Percentiles rank a stretch among this genome's conserved stretches.
These are phyloP conservation scores for Formica selysi DNA, from an alignment of 1,140 invertebrate species.

Conservation along the genomic window DNA sequence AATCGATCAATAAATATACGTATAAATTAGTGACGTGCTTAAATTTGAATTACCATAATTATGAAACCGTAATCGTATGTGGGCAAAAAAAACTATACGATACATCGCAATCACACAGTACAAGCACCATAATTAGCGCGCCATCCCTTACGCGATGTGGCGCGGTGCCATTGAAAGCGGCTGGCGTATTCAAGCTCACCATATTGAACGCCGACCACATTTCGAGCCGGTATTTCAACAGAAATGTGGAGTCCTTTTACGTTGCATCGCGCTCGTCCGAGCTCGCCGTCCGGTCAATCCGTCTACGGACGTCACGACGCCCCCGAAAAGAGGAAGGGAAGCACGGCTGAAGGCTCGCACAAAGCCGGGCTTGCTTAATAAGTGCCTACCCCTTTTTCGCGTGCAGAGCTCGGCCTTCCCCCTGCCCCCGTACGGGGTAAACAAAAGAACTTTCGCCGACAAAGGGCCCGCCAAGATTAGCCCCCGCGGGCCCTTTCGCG, in stretches of 20 bases:
- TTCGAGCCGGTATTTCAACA: slow-evolving; percentile 61
- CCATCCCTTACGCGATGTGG: slow-evolving; percentile 31
- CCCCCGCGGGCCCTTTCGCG: slow-evolving; percentile 62
- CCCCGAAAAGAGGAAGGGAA: slow-evolving; percentile 18
- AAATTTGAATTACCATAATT: neutral
- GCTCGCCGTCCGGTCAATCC: slow-evolving; percentile 58
- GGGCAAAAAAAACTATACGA: neutral
- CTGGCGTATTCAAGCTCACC: slow-evolving; percentile 71
- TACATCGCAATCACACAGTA: slow-evolving; percentile 21
- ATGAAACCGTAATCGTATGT: slow-evolving; percentile 10
- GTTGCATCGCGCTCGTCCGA: slow-evolving; percentile 58
- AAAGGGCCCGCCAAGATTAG: slow-evolving; percentile 61
- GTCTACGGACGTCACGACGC: slow-evolving; percentile 56
- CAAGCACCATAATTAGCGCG: slow-evolving; percentile 49
- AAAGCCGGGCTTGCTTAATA: slow-evolving; percentile 63
- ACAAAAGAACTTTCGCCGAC: slow-evolving; percentile 54
- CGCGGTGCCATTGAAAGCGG: slow-evolving; percentile 52
- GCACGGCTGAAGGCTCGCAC: slow-evolving; percentile 56
- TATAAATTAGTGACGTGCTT: neutral
- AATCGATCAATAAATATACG: neutral
- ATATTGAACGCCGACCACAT: slow-evolving; percentile 64
- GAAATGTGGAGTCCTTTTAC: slow-evolving; percentile 57
- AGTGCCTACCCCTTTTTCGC: slow-evolving; percentile 58
- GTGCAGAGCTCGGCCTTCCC: slow-evolving; percentile 33
- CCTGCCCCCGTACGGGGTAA: slow-evolving; percentile 15